These are phyloP conservation scores for Capreolus pygargus DNA, from an alignment of 2,113 vertebrate genomes.

Conservation along the genomic window DNA sequence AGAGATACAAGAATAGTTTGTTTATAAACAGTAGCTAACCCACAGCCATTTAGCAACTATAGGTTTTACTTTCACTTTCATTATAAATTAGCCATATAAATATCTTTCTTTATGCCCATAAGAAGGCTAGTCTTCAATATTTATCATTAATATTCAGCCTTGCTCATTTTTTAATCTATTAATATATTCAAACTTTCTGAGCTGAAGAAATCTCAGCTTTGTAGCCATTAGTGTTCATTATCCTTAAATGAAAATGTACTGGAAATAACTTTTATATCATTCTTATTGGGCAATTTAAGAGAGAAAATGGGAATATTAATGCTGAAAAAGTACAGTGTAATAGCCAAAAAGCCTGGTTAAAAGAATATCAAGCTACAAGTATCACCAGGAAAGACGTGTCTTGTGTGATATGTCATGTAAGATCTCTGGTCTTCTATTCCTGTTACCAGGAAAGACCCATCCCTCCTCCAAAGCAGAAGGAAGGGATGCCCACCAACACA, in stretches of 20 bases:
- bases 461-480: neutral
- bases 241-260: conserved; percentile 74
- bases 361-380: conserved; percentile 21
- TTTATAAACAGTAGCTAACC: neutral
- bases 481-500: neutral
- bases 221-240: conserved; percentile 74
- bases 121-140: conserved; percentile 44
- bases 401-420: neutral
- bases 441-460: neutral
- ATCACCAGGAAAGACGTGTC: neutral
- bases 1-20: neutral
- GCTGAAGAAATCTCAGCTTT: conserved; percentile 55
- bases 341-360: neutral
- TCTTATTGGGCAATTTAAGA: conserved; percentile 68
- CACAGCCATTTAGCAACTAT: neutral
- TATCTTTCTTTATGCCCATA: neutral
- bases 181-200: conserved; percentile 48
- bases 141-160: conserved; percentile 59
- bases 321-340: conserved; percentile 54
- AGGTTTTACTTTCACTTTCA: conserved; percentile 47
- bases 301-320: conserved; percentile 69
- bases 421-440: neutral
- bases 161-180: conserved; percentile 50
- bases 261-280: conserved; percentile 71
- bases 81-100: conserved; percentile 19